Conservation (phyloP, 2,797 vertebrate genomes). For the Glossophaga mutica region DNA sequence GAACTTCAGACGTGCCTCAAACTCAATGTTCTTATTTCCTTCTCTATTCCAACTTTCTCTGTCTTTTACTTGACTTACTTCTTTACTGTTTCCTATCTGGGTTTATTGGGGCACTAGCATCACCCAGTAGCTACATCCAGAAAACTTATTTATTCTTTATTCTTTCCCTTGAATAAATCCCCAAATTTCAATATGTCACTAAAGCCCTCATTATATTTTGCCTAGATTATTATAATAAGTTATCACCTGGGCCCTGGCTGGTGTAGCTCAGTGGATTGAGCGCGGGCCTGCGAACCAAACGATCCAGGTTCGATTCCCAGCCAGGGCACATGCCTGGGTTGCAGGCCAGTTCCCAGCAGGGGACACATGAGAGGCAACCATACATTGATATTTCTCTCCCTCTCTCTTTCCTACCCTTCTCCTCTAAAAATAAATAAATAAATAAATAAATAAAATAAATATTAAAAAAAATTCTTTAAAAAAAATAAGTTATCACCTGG, state of each 20-base stretch:
- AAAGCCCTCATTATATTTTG: neutral
- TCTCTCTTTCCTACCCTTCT: too few relatives aligned
- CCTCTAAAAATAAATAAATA: too few relatives aligned
- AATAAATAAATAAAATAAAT: too few relatives aligned
- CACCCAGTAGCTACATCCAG: neutral
- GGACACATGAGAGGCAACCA: too few relatives aligned
- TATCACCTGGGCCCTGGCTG: neutral
- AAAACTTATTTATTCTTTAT: neutral
- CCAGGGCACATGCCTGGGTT: too few relatives aligned
- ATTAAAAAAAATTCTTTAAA: too few relatives aligned
- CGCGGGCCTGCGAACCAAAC: too few relatives aligned
- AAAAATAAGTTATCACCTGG: neutral
- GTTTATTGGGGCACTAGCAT: neutral
- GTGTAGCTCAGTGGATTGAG: too few relatives aligned
- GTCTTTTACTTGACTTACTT: neutral
- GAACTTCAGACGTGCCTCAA: neutral
- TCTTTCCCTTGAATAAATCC: constrained; percentile 11
- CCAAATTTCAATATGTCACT: neutral
- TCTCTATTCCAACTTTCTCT: neutral
- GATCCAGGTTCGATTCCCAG: too few relatives aligned
- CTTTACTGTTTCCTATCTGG: neutral
- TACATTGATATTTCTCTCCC: too few relatives aligned
- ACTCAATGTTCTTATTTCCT: neutral
- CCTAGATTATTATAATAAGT: neutral
- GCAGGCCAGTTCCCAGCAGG: too few relatives aligned